These are phyloP conservation scores for Atta cephalotes DNA, from an alignment of 1,140 invertebrate species.

Conservation along the genomic window DNA sequence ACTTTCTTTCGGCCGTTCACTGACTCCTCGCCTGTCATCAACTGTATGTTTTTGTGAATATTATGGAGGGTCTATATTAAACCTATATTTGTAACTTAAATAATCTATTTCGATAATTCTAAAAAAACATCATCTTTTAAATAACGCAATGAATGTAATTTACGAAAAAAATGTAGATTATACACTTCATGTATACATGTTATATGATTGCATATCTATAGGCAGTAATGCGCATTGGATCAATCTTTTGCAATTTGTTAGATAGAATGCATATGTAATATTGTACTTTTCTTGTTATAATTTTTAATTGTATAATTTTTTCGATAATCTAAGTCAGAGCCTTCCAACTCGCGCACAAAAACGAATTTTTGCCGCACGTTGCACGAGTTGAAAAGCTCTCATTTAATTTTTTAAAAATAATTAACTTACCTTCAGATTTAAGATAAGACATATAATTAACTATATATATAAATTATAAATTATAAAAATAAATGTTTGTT, in stretches of 20 bases:
- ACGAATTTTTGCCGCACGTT: too few relatives aligned
- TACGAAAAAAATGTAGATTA: not conserved
- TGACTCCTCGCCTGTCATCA: conserved; percentile 44
- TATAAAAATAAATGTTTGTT: not conserved
- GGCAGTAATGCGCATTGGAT: not conserved
- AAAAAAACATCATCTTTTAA: conserved; percentile 7
- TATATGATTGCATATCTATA: not conserved
- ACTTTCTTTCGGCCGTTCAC: conserved; percentile 68
- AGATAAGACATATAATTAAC: not conserved
- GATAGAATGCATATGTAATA: not conserved
- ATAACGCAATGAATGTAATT: not conserved
- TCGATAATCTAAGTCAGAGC: not conserved
- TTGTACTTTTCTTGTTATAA: not conserved
- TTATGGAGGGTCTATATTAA: not conserved
- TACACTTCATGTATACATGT: not conserved
- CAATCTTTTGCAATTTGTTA: not conserved
- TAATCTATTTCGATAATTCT: conserved; percentile 8
- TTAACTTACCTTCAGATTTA: conserved; percentile 11
- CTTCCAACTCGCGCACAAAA: too few relatives aligned
- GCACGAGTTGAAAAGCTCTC: too few relatives aligned
- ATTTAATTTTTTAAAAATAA: not conserved
- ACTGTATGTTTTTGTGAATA: conserved; percentile 43
- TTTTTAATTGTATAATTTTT: not conserved
- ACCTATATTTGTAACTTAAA: not conserved
- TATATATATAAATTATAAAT: not conserved